These are phyloP conservation scores for Rhagonycha lutea DNA, from an alignment of 2,888 invertebrate genomes.

Conservation along the genomic window DNA sequence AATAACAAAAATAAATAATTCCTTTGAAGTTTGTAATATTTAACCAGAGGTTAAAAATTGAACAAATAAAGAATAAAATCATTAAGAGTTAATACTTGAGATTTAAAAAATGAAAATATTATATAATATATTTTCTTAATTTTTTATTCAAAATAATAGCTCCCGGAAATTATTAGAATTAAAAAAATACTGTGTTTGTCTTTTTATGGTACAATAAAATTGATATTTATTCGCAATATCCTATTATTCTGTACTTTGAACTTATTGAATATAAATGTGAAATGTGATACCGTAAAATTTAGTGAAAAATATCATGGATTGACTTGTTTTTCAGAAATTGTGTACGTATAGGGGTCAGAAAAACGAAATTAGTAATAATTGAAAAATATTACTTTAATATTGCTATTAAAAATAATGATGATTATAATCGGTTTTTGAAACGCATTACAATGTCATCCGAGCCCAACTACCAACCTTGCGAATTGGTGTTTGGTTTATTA, in stretches of 20 bases:
- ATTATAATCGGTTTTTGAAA: too few species aligned
- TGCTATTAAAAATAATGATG: too few species aligned
- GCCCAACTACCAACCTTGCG: too few species aligned
- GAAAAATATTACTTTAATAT: too few species aligned
- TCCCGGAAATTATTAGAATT: background rate
- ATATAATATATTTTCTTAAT: too few species aligned
- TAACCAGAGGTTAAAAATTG: background rate
- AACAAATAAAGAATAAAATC: background rate
- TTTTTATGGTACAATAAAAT: too few species aligned
- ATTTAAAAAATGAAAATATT: background rate
- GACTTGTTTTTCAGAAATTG: background rate
- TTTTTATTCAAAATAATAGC: background rate
- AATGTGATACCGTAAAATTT: background rate
- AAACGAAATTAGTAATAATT: background rate
- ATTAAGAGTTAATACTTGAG: background rate
- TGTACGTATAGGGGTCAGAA: background rate
- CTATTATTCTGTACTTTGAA: background rate
- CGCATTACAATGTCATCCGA: too few species aligned
- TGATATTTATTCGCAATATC: background rate
- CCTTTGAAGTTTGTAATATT: background rate
- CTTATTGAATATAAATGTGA: background rate
- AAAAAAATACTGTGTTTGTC: background rate
- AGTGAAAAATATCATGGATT: background rate
- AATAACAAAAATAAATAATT: background rate
- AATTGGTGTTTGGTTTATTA: too few species aligned